A percentile compares a stretch with the other conserved stretches of the same genome.
These are phyloP conservation scores for Anhinga anhinga DNA, from an alignment of 2,113 vertebrate species.

Conservation along the genomic window DNA sequence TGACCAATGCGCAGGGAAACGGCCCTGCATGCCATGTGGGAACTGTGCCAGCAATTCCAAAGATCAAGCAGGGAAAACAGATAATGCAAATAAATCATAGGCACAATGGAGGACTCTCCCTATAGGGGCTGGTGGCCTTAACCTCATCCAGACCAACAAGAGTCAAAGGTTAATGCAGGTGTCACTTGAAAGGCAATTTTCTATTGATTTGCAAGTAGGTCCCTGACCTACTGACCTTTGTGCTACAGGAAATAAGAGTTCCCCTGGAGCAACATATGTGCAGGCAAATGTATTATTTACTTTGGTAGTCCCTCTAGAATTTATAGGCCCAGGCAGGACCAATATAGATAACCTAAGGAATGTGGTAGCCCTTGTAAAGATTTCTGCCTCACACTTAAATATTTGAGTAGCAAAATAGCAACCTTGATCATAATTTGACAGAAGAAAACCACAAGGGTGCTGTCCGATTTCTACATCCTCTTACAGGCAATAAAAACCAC, in stretches of 20 bases:
- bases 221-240: constrained; percentile 50
- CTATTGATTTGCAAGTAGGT: constrained; percentile 50
- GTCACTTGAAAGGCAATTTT: constrained; percentile 57
- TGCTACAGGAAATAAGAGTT: constrained; percentile 23
- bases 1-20: background rate
- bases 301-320: constrained; percentile 58
- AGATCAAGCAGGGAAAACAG: constrained; percentile 32
- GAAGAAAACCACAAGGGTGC: constrained; percentile 16
- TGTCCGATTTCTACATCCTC: constrained; percentile 17
- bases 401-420: constrained; percentile 45
- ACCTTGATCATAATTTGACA: constrained; percentile 36
- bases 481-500: constrained; percentile 33
- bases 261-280: constrained; percentile 21
- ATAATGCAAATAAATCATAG: constrained; percentile 30
- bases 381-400: background rate
- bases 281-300: constrained; percentile 46
- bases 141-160: constrained; percentile 14
- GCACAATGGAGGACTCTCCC: background rate
- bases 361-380: constrained; percentile 55
- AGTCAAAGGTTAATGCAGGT: constrained; percentile 58
- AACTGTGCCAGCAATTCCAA: constrained; percentile 16
- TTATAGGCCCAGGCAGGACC: constrained; percentile 33
- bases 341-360: constrained; percentile 58
- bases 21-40: background rate
- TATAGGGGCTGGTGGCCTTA: background rate